Evolutionary conservation across 1,140 invertebrate species (phyloP), one percentile per base, ranked within the genome.

Genomic region (Orussus abietinus): DNA sequence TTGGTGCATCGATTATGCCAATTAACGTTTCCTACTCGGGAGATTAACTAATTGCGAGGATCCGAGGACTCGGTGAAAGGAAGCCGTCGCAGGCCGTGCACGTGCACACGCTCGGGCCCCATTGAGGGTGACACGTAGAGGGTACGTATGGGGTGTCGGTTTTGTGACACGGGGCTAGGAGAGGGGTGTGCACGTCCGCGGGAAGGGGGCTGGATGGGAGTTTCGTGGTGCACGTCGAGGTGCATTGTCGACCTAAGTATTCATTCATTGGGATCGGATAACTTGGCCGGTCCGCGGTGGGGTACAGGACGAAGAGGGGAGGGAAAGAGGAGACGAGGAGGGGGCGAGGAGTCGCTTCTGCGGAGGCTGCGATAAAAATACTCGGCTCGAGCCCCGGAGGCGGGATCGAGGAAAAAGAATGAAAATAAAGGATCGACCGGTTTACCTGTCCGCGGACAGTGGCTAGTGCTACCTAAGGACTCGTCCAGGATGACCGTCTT

Each of bases 1-100:
- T 59, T 61, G 49, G 54, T 52, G 56, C 59, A 64, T 64, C 62
- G 59, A 66, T 66, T 64, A 60, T 62, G 57, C 54, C 58, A 62
- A 66, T 64, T 66, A 64, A 56, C 54, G 58, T 57, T 55, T 64
- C 53, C 49, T 55, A 53, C 50, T 52, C 51, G 49, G 47, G 55
- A 65, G 59, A 64, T 64, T 64, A 62, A 59, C 57, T 61, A 61
- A 65, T 64, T 65, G 59, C 53, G 25, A 52, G 19, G 41, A 25
- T 32, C 49, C 37, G 48, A 45, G 38, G 34, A 42, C 48, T 39
- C 42, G 46, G 42, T 21, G 25, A 41, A 32, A 22, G 32, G 22
- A 6, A 7, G n/a, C 6, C n/a, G 22, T 25, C n/a, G 22, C 22
- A 25, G 22, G 6, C 22, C 37, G 53, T 42, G 45, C 26, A 30